Conservation (phyloP, 2,797 vertebrate genomes). For the Neosalanx taihuensis region DNA sequence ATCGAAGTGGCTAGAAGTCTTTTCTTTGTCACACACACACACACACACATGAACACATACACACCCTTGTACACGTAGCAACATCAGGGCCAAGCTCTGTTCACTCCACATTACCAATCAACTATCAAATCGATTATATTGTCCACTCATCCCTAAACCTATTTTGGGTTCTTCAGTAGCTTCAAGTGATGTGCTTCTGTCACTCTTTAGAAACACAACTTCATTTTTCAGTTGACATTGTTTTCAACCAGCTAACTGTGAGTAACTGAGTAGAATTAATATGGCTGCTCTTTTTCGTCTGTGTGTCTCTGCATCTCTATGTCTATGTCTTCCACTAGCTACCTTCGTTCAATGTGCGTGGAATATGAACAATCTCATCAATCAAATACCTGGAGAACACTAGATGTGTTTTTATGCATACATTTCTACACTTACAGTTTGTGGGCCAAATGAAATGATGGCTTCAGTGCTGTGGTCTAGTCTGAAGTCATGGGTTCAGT, state of each 20-base stretch:
- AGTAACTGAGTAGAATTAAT: not conserved
- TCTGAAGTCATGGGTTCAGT: too few relatives aligned
- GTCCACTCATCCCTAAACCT: not conserved
- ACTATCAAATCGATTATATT: not conserved
- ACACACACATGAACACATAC: constrained; percentile 6
- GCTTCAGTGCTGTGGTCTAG: too few relatives aligned
- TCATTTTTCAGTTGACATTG: not conserved
- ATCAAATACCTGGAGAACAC: too few relatives aligned
- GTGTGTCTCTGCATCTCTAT: not conserved
- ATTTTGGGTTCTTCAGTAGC: not conserved
- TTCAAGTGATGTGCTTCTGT: not conserved
- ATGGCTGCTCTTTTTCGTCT: not conserved
- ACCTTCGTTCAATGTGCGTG: not conserved
- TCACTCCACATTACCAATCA: not conserved
- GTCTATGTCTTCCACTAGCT: not conserved
- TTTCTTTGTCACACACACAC: not conserved
- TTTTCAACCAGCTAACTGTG: not conserved
- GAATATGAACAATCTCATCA: too few relatives aligned
- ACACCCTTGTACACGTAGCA: constrained; percentile 4
- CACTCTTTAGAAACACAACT: not conserved
- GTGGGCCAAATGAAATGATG: too few relatives aligned
- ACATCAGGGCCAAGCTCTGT: not conserved
- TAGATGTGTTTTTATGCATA: too few relatives aligned
- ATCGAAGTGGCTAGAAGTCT: not conserved
- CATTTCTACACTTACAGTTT: too few relatives aligned